Conservation (phyloP, 2,113 vertebrate species). For the Neotragus moschatus region DNA sequence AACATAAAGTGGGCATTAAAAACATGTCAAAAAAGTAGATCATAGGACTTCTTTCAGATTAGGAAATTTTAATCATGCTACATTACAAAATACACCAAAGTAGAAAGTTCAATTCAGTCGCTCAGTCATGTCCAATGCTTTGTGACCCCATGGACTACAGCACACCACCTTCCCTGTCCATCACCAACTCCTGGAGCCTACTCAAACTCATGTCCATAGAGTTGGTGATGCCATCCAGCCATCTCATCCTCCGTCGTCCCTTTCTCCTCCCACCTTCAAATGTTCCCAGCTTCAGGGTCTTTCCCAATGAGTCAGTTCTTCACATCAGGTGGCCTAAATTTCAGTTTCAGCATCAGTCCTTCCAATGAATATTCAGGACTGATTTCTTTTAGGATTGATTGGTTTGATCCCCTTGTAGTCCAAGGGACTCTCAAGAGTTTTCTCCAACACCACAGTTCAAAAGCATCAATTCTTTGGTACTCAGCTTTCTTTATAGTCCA, state of each 20-base stretch:
- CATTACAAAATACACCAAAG: not conserved
- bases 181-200: not conserved
- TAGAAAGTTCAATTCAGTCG: not conserved
- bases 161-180: not conserved
- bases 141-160: not conserved
- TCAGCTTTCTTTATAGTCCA: not conserved
- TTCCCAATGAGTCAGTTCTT: not conserved
- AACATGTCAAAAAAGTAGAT: not conserved
- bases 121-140: rapidly evolving
- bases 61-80: not conserved
- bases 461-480: not conserved
- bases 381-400: not conserved
- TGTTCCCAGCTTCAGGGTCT: not conserved
- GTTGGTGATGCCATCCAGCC: not conserved
- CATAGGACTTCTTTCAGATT: not conserved
- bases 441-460: not conserved
- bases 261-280: not conserved
- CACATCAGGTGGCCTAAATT: not conserved
- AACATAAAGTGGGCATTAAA: not conserved
- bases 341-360: not conserved
- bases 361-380: not conserved
- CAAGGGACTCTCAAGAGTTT: not conserved
- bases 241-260: not conserved
- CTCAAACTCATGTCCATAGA: not conserved
- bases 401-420: not conserved